Evolutionary conservation across 2,113 vertebrate genomes (phyloP).

Genomic region (Desmodus rotundus): DNA sequence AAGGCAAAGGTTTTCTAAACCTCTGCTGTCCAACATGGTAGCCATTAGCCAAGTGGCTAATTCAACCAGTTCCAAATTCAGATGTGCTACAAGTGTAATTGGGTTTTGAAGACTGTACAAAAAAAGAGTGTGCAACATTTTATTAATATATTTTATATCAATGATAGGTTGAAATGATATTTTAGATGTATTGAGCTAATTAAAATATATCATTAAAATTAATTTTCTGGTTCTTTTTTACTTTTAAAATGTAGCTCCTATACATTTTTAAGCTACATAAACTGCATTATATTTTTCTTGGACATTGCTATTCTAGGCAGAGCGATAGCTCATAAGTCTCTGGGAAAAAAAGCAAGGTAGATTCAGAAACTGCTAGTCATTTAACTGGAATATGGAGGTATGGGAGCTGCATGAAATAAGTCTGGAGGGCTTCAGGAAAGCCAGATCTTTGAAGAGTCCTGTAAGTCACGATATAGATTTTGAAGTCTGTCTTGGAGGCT

Average conservation of each 20-base stretch:
- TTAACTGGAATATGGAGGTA: neutral
- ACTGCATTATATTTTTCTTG: neutral
- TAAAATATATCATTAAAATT: neutral
- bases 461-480: neutral
- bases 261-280: neutral
- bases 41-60: neutral
- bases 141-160: conserved; percentile 2
- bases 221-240: conserved; percentile 7
- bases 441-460: neutral
- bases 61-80: neutral
- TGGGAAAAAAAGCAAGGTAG: neutral
- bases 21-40: neutral
- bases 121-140: neutral
- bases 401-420: neutral
- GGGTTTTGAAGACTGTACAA: neutral
- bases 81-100: neutral
- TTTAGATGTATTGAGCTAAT: neutral
- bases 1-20: neutral
- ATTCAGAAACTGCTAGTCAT: neutral
- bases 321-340: neutral
- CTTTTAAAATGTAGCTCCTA: neutral
- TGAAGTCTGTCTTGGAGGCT: conserved; percentile 23
- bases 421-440: neutral
- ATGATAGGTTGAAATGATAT: neutral
- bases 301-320: neutral